phyloP scores from a whole-genome alignment of 2,888 invertebrate genomes.

The Leucania comma region DNA sequence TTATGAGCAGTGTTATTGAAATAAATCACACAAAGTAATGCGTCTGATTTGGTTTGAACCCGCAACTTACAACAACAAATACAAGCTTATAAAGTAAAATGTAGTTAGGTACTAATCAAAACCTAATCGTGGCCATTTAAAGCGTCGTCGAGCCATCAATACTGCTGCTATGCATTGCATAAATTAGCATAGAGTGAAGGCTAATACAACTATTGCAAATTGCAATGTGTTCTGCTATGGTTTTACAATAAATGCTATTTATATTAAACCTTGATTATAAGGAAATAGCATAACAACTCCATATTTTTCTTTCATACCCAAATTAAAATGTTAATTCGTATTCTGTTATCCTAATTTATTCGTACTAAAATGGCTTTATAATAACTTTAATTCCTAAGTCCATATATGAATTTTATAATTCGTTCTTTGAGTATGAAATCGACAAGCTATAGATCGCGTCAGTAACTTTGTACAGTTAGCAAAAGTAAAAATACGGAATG shows the following conservation, averaged over 20 bases:
- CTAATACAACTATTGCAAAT: background rate
- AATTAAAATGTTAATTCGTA: constrained; percentile 6
- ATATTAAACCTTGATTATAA: background rate
- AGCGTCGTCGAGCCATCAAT: constrained; percentile 11
- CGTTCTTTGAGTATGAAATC: background rate
- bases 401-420: background rate
- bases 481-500: background rate
- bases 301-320: background rate
- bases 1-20: too few relatives aligned
- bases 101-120: background rate
- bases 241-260: constrained; percentile 9
- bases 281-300: constrained; percentile 1
- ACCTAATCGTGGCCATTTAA: background rate
- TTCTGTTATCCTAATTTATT: background rate
- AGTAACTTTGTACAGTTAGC: background rate
- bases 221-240: background rate
- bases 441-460: background rate
- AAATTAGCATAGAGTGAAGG: constrained; percentile 35
- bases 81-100: background rate
- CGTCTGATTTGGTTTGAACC: too few relatives aligned
- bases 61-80: background rate
- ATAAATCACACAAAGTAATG: too few relatives aligned
- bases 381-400: background rate
- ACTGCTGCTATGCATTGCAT: constrained; percentile 1
- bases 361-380: constrained; percentile 6